These are phyloP conservation scores for Acanthis flammea DNA, from an alignment of 2,797 vertebrate genomes.

Conservation along the genomic window DNA sequence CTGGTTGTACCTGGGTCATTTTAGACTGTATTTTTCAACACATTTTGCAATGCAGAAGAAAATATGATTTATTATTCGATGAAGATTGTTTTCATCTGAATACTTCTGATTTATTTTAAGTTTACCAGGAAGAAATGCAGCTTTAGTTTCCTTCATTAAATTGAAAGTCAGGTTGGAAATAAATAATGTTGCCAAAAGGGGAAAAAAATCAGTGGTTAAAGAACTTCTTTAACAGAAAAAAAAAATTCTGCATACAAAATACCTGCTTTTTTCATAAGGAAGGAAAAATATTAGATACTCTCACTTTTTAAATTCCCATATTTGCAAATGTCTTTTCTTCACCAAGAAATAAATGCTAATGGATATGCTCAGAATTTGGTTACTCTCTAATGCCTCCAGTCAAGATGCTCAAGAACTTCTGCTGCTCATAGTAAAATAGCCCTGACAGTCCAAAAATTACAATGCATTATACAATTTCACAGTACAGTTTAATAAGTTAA, in stretches of 20 bases:
- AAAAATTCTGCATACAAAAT: neutral
- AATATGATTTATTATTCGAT: neutral
- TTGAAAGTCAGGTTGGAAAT: neutral
- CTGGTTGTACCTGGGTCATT: neutral
- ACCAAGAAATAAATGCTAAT: neutral
- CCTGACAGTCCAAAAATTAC: neutral
- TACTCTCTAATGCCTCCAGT: neutral
- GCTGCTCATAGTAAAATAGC: neutral
- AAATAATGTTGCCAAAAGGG: neutral
- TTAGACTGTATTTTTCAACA: neutral
- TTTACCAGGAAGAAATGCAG: conserved; percentile 11
- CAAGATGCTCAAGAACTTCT: neutral
- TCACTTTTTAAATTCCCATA: neutral
- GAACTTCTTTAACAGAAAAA: neutral
- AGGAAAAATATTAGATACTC: neutral
- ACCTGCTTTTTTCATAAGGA: neutral
- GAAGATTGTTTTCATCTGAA: conserved; percentile 1
- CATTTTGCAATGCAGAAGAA: conserved; percentile 3
- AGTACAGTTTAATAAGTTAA: neutral
- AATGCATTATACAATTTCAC: neutral
- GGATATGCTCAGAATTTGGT: neutral
- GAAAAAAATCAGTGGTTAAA: neutral
- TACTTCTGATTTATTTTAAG: conserved; percentile 3
- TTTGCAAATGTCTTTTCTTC: neutral
- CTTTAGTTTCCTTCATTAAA: conserved; percentile 8